Base-by-base conservation (phyloP, 2,888 invertebrate genomes). In the Noctua pronuba region DNA sequence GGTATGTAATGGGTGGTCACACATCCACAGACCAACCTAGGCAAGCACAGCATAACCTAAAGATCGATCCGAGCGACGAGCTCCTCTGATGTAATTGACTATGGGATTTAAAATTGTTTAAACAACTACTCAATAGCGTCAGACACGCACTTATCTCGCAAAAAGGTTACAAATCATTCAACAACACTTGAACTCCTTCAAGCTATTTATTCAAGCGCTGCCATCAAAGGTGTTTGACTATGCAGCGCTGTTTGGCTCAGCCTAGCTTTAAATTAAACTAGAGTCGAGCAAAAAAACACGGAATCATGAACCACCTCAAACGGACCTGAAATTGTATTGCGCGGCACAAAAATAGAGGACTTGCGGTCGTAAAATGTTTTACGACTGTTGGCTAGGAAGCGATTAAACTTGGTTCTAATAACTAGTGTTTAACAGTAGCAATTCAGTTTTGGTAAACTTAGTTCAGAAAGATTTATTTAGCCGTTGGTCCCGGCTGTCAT, bases 251-350 rank as follows among this genome's bases (percentile, higher is more conserved):
- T 83, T 84, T 87, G 80, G 79, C 67, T 77, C 73, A 74, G 66
- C 64, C 70, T 71, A 65, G 75, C 71, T 83, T 80, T 82, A 88
- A 87, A 87, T 88, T 88, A 83, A 88, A 82, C 84, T 71, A 70
- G 73, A 75, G 79, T n/a, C n/a, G 73, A 78, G 78, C 49, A 87
- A 86, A 88, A 88, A 88, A 83, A 81, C 68, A 80, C 72, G 41
- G 76, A 86, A 84, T 80, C 84, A 82, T 76, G 71, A 75, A 81
- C 80, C 38, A 79, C 74, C 80, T 81, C 82, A 81, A 88, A 86
- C 83, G 67, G 69, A 74, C 67, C 74, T 79, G 80, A 79, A 80
- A 81, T 75, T 77, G 70, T 83, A 49, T 73, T 31, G 72, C 75
- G n/a, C 60, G 82, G 84, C 44, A 82, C 87, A 67, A 28, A 75